A percentile compares a stretch with the other conserved stretches of the same genome.
Evolutionary conservation across 1,140 invertebrate species (phyloP).

Genomic region (Notospermus geniculatus): DNA sequence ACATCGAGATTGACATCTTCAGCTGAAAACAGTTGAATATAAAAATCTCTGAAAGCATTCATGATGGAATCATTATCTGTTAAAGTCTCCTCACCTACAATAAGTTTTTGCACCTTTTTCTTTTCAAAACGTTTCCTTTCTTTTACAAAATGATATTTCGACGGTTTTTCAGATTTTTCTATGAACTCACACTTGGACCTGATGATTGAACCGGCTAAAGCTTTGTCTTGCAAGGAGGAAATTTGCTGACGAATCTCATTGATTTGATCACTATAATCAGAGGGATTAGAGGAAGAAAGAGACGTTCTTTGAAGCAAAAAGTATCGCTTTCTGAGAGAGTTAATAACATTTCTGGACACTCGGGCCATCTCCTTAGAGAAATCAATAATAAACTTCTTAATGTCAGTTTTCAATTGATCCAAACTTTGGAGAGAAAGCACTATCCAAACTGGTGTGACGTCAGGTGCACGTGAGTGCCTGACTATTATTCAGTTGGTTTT

Average conservation of each 20-base stretch:
- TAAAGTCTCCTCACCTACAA: constrained; percentile 14
- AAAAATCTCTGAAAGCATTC: constrained; percentile 23
- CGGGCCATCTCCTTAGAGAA: constrained; percentile 14
- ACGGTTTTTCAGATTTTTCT: constrained; percentile 23
- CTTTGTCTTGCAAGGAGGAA: constrained; percentile 10
- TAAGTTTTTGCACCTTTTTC: constrained; percentile 18
- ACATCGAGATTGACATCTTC: constrained; percentile 17
- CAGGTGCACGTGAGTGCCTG: no score
- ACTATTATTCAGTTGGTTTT: no score
- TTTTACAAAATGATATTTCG: constrained; percentile 21
- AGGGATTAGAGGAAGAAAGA: neutral
- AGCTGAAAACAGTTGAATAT: constrained; percentile 23
- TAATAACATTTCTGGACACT: constrained; percentile 14
- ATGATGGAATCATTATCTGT: constrained; percentile 19
- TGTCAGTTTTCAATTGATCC: constrained; percentile 12
- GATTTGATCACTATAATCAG: neutral
- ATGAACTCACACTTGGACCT: constrained; percentile 17
- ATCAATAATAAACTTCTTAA: constrained; percentile 1
- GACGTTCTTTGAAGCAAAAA: neutral
- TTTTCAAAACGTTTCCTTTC: constrained; percentile 15
- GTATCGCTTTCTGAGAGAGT: neutral
- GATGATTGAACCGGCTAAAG: constrained; percentile 17
- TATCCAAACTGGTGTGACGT: no score
- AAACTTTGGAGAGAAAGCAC: constrained; percentile 24
- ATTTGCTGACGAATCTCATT: constrained; percentile 12